Base-by-base conservation (phyloP, 1,140 invertebrate genomes). In the Atta colombica region DNA sequence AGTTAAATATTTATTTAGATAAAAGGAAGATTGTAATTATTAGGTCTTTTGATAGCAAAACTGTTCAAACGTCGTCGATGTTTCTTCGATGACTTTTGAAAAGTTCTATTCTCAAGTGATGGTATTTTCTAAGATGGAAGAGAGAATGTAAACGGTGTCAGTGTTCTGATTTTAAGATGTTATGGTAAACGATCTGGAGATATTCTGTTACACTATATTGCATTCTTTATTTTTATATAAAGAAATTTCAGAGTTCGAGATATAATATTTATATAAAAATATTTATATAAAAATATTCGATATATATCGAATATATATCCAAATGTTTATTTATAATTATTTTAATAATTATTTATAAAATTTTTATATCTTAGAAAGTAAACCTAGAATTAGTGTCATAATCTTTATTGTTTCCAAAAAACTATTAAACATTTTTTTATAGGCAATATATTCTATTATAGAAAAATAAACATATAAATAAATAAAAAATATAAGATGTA, bases 91-190 rank as follows among this genome's bases (percentile, higher is more conserved):
- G 31, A 35, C 16, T 35, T 66, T 65, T 18, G 28, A 65, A 65
- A 18, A 66, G 63, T 31, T 68, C 31, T 68, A 10, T 8, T 68
- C n/a, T 45, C 18, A 25, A 45, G 74, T 21, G 16, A 66, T 49
- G 25, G n/a, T 21, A n/a, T 66, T 39, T 58, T 60, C 72, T 66
- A 78, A 66, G 18, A 14, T 31, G 18, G 49, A 78, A 78, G 28
- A 63, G 39, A 25, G n/a, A 3, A 65, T 45, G 21, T 49, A 77
- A 77, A 77, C 25, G 61, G 39, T 63, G 61, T 49, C 77, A 66
- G 61, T 66, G 61, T 21, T 18, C 77, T 25, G 28, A 66, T 78
- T 78, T 18, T 53, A 58, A 72, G 45, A 53, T 28, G 16, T 12
- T 72, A 61, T 61, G 25, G n/a, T 61, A 45, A 77, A 61, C 14